Conservation (phyloP, 2,888 invertebrate genomes). For the Ophion ellenae region DNA sequence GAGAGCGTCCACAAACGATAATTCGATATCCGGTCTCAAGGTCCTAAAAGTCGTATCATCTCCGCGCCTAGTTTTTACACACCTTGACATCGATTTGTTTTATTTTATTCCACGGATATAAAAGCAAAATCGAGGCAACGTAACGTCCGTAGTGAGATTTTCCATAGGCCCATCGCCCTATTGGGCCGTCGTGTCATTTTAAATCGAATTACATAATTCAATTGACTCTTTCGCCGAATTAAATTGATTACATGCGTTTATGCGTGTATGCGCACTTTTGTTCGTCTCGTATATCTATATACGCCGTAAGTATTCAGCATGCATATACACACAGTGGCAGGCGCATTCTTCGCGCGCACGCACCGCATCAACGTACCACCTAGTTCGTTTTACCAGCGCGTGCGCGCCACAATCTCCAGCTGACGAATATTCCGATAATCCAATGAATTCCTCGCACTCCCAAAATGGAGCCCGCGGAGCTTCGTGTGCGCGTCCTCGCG, state of each 20-base stretch:
- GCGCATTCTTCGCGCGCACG: background rate
- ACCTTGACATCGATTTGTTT: slow-evolving; percentile 22
- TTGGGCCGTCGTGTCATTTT: background rate
- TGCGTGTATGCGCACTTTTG: slow-evolving; percentile 37
- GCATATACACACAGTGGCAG: background rate
- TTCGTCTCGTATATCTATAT: slow-evolving; percentile 3
- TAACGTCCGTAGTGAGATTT: slow-evolving; percentile 13
- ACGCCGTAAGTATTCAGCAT: no score
- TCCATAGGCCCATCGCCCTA: slow-evolving; percentile 35
- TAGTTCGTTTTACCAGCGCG: slow-evolving; percentile 25
- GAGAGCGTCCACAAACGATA: slow-evolving; percentile 9
- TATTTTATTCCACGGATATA: background rate
- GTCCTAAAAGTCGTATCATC: slow-evolving; percentile 35
- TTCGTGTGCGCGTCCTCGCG: slow-evolving; percentile 51
- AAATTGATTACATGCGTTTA: slow-evolving; percentile 55
- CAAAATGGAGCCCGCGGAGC: slow-evolving; percentile 64
- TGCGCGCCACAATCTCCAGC: slow-evolving; percentile 50
- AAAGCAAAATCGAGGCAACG: slow-evolving; percentile 28
- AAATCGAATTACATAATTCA: slow-evolving; percentile 65
- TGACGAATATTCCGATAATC: slow-evolving; percentile 39
- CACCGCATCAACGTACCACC: background rate
- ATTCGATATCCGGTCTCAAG: slow-evolving; percentile 62
- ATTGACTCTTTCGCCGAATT: slow-evolving; percentile 57
- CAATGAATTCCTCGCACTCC: slow-evolving; percentile 54
- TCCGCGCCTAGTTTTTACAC: slow-evolving; percentile 2